Percentiles rank a stretch among this genome's conserved stretches.
Evolutionary conservation across 2,113 vertebrate species (phyloP).

Genomic region (Cyprinodon brontotheroides): DNA sequence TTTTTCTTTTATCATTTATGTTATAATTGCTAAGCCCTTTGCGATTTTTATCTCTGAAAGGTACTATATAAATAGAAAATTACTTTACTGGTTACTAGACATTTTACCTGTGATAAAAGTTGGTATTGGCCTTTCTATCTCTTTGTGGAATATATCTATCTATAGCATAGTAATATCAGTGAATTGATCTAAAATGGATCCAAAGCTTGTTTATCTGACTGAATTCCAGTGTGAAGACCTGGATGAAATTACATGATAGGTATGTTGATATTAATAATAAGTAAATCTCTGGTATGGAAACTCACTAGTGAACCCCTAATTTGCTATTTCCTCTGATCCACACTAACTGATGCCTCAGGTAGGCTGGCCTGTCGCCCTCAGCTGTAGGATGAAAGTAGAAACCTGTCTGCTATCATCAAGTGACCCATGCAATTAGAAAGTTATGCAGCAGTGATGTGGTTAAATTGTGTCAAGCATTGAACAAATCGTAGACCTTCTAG

Average conservation of each 20-base stretch:
- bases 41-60: background rate
- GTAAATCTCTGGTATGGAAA: no score
- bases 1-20: no score
- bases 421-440: constrained; percentile 29
- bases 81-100: no score
- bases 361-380: constrained; percentile 25
- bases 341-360: constrained; percentile 15
- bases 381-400: constrained; percentile 16
- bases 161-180: background rate
- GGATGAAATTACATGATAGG: constrained; percentile 14
- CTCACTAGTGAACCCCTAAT: no score
- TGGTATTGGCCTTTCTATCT: background rate
- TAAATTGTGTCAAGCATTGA: constrained; percentile 42
- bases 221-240: constrained; percentile 10
- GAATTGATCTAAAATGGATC: constrained; percentile 21
- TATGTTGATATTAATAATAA: constrained; percentile 26
- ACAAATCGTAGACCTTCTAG: constrained; percentile 30
- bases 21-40: no score
- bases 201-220: constrained; percentile 34
- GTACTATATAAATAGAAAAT: constrained; percentile 6
- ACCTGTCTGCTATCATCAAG: constrained; percentile 22
- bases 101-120: background rate
- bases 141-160: constrained; percentile 30
- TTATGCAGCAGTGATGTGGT: constrained; percentile 18
- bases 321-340: constrained; percentile 17